Evolutionary conservation across 2,113 vertebrate genomes (phyloP), one percentile per base, ranked within the genome.

Genomic region (Etia nguti): DNA sequence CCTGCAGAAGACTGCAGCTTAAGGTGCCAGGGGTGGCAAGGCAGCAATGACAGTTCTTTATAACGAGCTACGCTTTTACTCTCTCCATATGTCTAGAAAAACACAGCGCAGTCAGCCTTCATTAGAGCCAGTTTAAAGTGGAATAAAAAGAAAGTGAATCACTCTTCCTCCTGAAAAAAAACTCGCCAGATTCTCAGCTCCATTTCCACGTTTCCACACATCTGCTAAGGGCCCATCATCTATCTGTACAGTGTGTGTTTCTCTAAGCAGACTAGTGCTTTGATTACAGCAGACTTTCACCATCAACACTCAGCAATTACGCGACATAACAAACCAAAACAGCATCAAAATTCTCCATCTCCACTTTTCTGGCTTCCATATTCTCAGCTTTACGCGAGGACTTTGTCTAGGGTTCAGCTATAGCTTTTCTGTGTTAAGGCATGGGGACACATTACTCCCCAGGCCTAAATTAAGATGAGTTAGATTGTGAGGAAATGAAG

Each of bases 21-120:
- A 80, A 52, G 89, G 90, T 92, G 90, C 84, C 87, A 88, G 88
- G 34, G 50, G 84, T 90, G 91, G 81, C 88, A 84, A 88, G 75
- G 81, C 83, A 86, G 86, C 81, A 86, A 86, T 92, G 92, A 93
- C 91, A 89, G 84, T 24, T 77, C 85, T 82, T 86, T 91, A 89
- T 93, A 95, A 94, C 93, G 93, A 94, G 92, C 86, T 85, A 83
- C 82, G 91, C 82, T 90, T 90, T 93, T 73, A 90, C 90, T 86
- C 90, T 91, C 82, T 83, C 90, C 86, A 81, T 93, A 88, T 87
- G 90, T 91, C 90, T 91, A 83, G 88, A 92, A 87, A 92, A 82
- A 89, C 59, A 88, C 60, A 73, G 85, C 85, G 55, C 90, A 94
- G 92, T 91, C 90, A 88, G 92, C 89, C 92, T 93, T 94, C 93